phyloP scores from a whole-genome alignment of 2,797 vertebrate species.

The Characodon lateralis region DNA sequence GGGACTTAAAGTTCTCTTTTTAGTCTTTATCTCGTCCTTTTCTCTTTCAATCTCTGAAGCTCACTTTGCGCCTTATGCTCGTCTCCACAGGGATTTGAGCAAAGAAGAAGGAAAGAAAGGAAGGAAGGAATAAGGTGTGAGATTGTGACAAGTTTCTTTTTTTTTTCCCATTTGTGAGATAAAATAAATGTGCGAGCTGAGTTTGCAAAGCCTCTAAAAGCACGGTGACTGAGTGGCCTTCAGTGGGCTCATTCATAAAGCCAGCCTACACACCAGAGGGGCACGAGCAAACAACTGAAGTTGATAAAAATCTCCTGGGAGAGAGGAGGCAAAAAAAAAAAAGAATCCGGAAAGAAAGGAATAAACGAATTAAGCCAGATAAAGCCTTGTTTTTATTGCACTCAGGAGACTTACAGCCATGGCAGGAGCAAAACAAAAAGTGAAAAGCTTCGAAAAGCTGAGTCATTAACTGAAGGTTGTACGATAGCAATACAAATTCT shows the following conservation, averaged over 20 bases:
- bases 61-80: slow-evolving; percentile 40
- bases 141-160: slow-evolving; percentile 56
- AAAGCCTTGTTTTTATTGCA: slow-evolving; percentile 68
- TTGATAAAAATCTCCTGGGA: slow-evolving; percentile 65
- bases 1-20: slow-evolving; percentile 42
- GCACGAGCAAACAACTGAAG: slow-evolving; percentile 48
- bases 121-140: slow-evolving; percentile 17
- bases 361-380: slow-evolving; percentile 75
- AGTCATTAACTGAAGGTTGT: slow-evolving; percentile 32
- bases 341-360: slow-evolving; percentile 58
- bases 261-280: slow-evolving; percentile 35
- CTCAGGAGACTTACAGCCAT: slow-evolving; percentile 61
- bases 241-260: slow-evolving; percentile 65
- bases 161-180: slow-evolving; percentile 37
- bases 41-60: slow-evolving; percentile 32
- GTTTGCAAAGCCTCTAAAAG: slow-evolving; percentile 42
- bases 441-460: slow-evolving; percentile 23
- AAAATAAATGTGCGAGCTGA: slow-evolving; percentile 52
- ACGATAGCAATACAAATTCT: slow-evolving; percentile 12
- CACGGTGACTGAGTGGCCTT: slow-evolving; percentile 67
- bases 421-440: slow-evolving; percentile 27
- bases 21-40: slow-evolving; percentile 39
- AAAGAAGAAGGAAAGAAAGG: slow-evolving; percentile 15
- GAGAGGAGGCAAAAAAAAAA: slow-evolving; percentile 3
- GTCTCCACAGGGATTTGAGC: slow-evolving; percentile 67